Conservation (phyloP, 1,140 invertebrate genomes). For the Drosophila willistoni region DNA sequence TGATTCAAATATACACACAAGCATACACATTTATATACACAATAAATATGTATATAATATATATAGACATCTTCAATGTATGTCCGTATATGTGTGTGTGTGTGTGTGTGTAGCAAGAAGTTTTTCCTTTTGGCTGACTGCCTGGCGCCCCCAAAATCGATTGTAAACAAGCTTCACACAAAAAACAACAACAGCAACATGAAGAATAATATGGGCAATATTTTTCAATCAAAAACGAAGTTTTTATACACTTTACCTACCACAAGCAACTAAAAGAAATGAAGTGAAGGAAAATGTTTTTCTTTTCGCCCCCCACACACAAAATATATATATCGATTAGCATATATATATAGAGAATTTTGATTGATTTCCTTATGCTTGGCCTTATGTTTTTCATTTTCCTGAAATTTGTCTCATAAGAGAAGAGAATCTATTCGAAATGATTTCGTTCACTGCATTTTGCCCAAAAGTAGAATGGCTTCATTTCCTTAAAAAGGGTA, state of each 20-base stretch:
- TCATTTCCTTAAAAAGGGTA: constrained; percentile 8
- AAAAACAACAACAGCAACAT: constrained; percentile 43
- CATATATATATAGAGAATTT: neutral
- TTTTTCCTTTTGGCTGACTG: constrained; percentile 58
- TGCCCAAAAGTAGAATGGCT: neutral
- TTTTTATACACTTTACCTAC: constrained; percentile 16
- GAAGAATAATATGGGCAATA: constrained; percentile 32
- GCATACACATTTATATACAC: constrained; percentile 28
- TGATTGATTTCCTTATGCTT: too few relatives aligned
- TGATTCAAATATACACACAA: constrained; percentile 43
- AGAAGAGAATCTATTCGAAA: too few relatives aligned
- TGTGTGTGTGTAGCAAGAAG: constrained; percentile 37
- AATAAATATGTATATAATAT: constrained; percentile 1
- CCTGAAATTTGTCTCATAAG: too few relatives aligned
- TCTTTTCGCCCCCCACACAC: too few relatives aligned
- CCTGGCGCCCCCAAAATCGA: constrained; percentile 81
- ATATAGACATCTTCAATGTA: neutral
- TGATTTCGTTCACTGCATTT: too few relatives aligned
- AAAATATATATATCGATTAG: too few relatives aligned
- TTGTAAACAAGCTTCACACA: constrained; percentile 73
- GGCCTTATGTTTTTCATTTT: neutral
- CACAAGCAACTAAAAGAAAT: neutral
- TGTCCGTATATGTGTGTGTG: constrained; percentile 21
- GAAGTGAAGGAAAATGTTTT: too few relatives aligned
- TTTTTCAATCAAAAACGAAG: constrained; percentile 26